A percentile compares a stretch with the other conserved stretches of the same genome.
phyloP scores from a whole-genome alignment of 2,888 invertebrate genomes.

The Ectemnius lituratus region DNA sequence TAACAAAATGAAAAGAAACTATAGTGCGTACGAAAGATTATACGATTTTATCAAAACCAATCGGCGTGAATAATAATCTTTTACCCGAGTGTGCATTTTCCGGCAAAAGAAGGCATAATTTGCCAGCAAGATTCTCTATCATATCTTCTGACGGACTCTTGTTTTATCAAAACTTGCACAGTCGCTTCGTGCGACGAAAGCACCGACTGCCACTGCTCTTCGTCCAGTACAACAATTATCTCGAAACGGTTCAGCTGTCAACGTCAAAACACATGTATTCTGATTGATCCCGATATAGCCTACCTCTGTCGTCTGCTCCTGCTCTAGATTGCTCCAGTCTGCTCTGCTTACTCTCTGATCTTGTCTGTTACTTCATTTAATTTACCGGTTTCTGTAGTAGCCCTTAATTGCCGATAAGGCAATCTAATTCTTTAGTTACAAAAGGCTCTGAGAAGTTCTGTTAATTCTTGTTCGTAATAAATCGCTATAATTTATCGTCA shows the following conservation, averaged over 20 bases:
- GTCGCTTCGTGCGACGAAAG: neutral
- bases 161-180: neutral
- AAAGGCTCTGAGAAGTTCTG: too few species aligned
- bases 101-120: constrained; percentile 71
- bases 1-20: constrained; percentile 5
- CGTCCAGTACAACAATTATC: neutral
- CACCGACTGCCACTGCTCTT: neutral
- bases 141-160: constrained; percentile 55
- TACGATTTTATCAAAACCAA: too few species aligned
- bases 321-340: too few species aligned
- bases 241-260: neutral
- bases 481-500: too few species aligned
- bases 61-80: constrained; percentile 14
- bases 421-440: too few species aligned
- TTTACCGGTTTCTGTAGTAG: too few species aligned
- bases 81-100: constrained; percentile 69
- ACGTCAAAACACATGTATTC: constrained; percentile 9
- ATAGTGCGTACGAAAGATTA: too few species aligned
- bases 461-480: too few species aligned
- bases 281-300: constrained; percentile 22
- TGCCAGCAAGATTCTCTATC: constrained; percentile 75
- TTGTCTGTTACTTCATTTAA: too few species aligned
- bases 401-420: too few species aligned
- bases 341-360: too few species aligned
- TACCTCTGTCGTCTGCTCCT: constrained; percentile 7